Evolutionary conservation across 1,140 invertebrate species (phyloP), one percentile per base, ranked within the genome.

Genomic region (Drosophila littoralis): DNA sequence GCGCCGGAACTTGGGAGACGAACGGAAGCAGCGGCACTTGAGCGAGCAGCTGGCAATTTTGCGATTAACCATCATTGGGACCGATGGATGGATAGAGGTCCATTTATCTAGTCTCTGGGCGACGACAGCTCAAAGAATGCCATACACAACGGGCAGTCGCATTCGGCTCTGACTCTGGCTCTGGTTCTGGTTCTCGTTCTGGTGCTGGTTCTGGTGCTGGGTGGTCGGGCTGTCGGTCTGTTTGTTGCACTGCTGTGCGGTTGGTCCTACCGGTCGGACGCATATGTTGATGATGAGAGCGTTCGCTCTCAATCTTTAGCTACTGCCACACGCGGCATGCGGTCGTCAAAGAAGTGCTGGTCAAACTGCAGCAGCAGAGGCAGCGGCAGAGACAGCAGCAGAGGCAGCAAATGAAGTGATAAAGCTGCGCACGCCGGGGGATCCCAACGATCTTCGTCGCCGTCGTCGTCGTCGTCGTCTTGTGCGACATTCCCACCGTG

Each of bases 61-160:
- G 83, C 76, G 79, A 88, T 63, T 78, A 48, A 57, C 55, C 46
- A 63, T 63, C 46, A 38, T 12, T 43, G 46, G 60, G 60, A 51
- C 17, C 60, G 28, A 40, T 32, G 15, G 28, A 40, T 32, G 15
- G 45, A 32, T 36, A 61, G 7, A 65, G 55, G 72, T 75, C 79
- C 79, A 86, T 88, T 88, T 88, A 86, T 86, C 83, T 86, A 77
- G 55, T 78, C 60, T 71, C 75, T 69, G 61, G 77, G 81, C 84
- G 84, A 89, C 75, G 84, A 89, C 84, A 89, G 84, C 84, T 84
- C 84, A 68, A 84, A 89, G 85, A 89, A 89, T 89, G 83, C 83
- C 79, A 88, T 73, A 77, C 79, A 51, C 83, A 79, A 89, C 84
- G 83, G 83, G 83, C 67, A 74, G 83, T 83, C 83, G 69, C 38